A percentile compares a stretch with the other conserved stretches of the same genome.
Conservation (phyloP, 2,888 invertebrate genomes). For the Dolichomitus sp. region DNA sequence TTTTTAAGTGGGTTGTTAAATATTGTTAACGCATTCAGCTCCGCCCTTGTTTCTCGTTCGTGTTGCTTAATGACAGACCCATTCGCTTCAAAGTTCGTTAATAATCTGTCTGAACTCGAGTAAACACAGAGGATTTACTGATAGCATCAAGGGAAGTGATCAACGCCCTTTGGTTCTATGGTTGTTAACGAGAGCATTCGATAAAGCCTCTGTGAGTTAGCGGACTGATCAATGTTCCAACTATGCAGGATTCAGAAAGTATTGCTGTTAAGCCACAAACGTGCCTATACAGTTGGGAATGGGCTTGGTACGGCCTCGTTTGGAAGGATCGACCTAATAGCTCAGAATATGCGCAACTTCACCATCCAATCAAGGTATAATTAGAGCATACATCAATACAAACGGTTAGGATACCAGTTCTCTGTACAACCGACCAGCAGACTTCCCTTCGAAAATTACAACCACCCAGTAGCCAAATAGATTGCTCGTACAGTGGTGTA, state of each 20-base stretch:
- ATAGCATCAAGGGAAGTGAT: constrained; percentile 10
- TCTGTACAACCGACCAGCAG: background rate
- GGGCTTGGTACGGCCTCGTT: background rate
- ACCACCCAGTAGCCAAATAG: constrained; percentile 12
- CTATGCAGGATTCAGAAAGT: background rate
- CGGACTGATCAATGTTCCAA: constrained; percentile 3
- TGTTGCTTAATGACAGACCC: background rate
- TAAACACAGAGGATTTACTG: background rate
- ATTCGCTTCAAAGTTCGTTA: background rate
- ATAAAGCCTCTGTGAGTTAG: constrained; percentile 4
- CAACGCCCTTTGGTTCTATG: background rate
- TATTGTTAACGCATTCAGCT: constrained; percentile 51
- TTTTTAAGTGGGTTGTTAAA: constrained; percentile 49
- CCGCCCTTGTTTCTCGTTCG: constrained; percentile 4
- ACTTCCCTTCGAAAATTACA: constrained; percentile 11
- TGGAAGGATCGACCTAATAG: constrained; percentile 7
- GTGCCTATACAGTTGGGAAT: background rate
- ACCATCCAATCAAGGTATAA: constrained; percentile 24
- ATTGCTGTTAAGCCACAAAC: constrained; percentile 1
- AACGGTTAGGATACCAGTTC: background rate
- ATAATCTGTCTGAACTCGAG: constrained; percentile 43
- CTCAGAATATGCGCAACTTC: constrained; percentile 7
- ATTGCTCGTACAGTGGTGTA: background rate
- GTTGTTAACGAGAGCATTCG: constrained; percentile 45
- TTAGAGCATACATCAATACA: constrained; percentile 32